Conservation (phyloP, 1,140 invertebrate species). For the Drosophila yakuba region DNA sequence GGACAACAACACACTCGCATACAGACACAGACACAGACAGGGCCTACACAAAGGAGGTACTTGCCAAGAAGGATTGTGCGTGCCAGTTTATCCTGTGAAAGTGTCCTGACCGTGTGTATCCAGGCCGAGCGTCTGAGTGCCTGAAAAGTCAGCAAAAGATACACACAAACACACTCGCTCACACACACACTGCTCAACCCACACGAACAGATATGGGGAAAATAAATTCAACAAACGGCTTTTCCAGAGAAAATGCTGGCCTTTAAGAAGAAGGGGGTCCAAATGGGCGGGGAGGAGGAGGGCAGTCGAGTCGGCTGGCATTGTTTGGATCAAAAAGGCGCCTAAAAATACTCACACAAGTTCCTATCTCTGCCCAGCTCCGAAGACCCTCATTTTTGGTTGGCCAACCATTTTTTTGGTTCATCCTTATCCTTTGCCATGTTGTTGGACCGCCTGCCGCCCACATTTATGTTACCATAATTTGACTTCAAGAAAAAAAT, state of each 20-base stretch:
- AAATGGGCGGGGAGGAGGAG: neutral
- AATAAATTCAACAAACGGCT: conserved; percentile 78
- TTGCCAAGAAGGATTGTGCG: conserved; percentile 78
- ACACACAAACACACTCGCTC: conserved; percentile 48
- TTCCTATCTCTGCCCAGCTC: conserved; percentile 62
- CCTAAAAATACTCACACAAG: conserved; percentile 78
- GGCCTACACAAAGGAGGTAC: conserved; percentile 75
- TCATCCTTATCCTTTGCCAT: conserved; percentile 49
- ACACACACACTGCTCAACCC: conserved; percentile 1
- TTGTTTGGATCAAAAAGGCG: conserved; percentile 66
- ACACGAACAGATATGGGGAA: conserved; percentile 22
- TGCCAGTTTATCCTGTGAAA: conserved; percentile 62
- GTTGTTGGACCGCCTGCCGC: conserved; percentile 52
- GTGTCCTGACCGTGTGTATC: conserved; percentile 51
- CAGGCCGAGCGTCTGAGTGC: conserved; percentile 47
- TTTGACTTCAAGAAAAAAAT: conserved; percentile 71
- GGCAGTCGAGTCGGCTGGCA: conserved; percentile 2
- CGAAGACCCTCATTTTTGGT: conserved; percentile 75
- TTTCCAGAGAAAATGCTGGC: conserved; percentile 43
- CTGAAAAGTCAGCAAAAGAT: conserved; percentile 80
- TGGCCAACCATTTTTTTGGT: conserved; percentile 60
- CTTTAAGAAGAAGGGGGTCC: conserved; percentile 42
- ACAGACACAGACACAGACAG: conserved; percentile 40
- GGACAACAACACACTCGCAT: conserved; percentile 55
- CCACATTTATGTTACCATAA: conserved; percentile 82